Percentiles rank a stretch among this genome's conserved stretches.
phyloP scores from a whole-genome alignment of 2,888 invertebrate species.

The Sarcophaga variegata region DNA sequence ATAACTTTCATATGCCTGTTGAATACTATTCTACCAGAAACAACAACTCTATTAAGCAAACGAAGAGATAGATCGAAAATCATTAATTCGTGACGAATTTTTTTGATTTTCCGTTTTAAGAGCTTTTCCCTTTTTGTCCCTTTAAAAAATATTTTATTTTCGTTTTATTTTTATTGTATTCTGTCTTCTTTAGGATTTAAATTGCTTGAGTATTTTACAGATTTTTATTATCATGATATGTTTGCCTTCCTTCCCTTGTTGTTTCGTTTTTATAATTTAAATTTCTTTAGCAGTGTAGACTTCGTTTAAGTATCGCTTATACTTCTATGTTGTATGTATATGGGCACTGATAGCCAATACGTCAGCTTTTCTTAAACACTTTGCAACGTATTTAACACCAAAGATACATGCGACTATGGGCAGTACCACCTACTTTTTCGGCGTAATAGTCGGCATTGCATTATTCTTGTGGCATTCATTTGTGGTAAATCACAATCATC shows the following conservation, averaged over 20 bases:
- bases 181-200: constrained; percentile 54
- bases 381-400: no score
- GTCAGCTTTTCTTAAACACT: no score
- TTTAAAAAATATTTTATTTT: no score
- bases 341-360: constrained; percentile 33
- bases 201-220: constrained; percentile 21
- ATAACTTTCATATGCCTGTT: constrained; percentile 20
- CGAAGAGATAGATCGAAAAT: no score
- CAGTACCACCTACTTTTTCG: constrained; percentile 34
- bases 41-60: no score
- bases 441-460: background rate
- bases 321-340: background rate
- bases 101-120: no score
- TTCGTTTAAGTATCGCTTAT: no score
- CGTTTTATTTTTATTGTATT: constrained; percentile 39
- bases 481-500: constrained; percentile 37
- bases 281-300: background rate
- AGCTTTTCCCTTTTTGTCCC: no score
- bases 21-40: no score
- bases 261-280: constrained; percentile 11
- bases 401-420: no score
- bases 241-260: constrained; percentile 5
- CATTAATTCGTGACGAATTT: no score
- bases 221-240: background rate
- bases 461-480: constrained; percentile 8